phyloP scores from a whole-genome alignment of 2,797 vertebrate species.

The Geotrypetes seraphini region DNA sequence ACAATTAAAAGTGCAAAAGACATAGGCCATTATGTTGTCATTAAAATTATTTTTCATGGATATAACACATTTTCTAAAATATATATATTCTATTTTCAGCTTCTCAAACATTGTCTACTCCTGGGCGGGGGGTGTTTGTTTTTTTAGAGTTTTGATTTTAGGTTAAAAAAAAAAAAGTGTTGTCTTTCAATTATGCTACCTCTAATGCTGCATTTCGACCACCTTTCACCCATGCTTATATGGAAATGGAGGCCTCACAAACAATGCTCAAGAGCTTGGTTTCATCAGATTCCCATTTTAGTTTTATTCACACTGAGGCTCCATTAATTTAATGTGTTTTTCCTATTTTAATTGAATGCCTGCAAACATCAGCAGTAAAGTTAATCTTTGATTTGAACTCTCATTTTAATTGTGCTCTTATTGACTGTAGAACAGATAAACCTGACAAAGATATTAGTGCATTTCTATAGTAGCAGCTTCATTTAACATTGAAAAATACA shows the following conservation, averaged over 20 bases:
- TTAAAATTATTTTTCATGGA: slow-evolving; percentile 43
- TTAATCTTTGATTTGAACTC: slow-evolving; percentile 21
- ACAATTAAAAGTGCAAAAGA: slow-evolving; percentile 35
- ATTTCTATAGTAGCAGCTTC: too few species aligned
- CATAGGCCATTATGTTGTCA: slow-evolving; percentile 24
- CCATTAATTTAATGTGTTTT: slow-evolving; percentile 10
- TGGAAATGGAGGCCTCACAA: too few species aligned
- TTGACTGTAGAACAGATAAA: slow-evolving; percentile 34
- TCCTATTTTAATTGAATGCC: slow-evolving; percentile 21
- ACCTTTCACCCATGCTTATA: slow-evolving; percentile 28
- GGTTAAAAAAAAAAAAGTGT: slow-evolving; percentile 27
- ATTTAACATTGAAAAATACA: too few species aligned
- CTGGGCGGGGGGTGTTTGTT: slow-evolving; percentile 7
- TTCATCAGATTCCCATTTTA: too few species aligned
- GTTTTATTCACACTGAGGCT: slow-evolving; percentile 12
- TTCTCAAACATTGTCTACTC: slow-evolving; percentile 10
- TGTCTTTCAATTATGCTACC: slow-evolving; percentile 24
- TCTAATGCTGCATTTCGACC: slow-evolving; percentile 1
- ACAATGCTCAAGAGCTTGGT: too few species aligned
- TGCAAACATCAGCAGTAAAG: slow-evolving; percentile 4
- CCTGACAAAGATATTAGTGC: background rate
- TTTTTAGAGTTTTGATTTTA: slow-evolving; percentile 3
- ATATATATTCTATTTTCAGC: slow-evolving; percentile 29
- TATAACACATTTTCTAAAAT: slow-evolving; percentile 26
- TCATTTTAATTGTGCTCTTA: slow-evolving; percentile 22